Evolutionary conservation across 2,797 vertebrate species (phyloP).

Genomic region (Picus viridis): DNA sequence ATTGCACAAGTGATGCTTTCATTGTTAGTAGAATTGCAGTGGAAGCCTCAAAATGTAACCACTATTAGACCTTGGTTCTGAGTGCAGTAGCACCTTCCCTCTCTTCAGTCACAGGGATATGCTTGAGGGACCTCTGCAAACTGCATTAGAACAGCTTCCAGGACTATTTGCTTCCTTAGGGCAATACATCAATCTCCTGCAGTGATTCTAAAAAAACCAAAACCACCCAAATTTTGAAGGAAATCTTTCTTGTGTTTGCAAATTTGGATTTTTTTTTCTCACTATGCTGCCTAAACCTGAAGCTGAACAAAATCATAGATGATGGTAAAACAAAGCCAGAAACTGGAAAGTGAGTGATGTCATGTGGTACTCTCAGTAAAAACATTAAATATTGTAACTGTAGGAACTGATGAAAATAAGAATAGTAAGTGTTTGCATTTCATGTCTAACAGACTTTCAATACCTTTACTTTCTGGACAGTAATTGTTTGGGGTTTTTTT

Average conservation of each 20-base stretch:
- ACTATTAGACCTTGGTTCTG: neutral
- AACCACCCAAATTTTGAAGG: neutral
- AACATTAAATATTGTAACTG: neutral
- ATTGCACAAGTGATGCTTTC: neutral
- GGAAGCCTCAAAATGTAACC: neutral
- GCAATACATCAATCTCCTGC: neutral
- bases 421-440: neutral
- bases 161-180: neutral
- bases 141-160: neutral
- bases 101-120: neutral
- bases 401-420: neutral
- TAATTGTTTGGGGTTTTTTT: neutral
- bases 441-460: neutral
- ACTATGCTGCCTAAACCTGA: neutral
- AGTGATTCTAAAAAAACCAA: neutral
- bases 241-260: slow-evolving; percentile 14
- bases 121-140: neutral
- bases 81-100: neutral
- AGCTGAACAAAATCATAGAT: neutral
- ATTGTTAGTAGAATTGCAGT: neutral
- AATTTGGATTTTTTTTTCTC: neutral
- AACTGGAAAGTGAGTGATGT: neutral
- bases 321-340: neutral
- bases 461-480: neutral
- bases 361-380: neutral